Evolutionary conservation across 2,888 invertebrate genomes (phyloP).

Genomic region (Caenorhabditis zanzibari): DNA sequence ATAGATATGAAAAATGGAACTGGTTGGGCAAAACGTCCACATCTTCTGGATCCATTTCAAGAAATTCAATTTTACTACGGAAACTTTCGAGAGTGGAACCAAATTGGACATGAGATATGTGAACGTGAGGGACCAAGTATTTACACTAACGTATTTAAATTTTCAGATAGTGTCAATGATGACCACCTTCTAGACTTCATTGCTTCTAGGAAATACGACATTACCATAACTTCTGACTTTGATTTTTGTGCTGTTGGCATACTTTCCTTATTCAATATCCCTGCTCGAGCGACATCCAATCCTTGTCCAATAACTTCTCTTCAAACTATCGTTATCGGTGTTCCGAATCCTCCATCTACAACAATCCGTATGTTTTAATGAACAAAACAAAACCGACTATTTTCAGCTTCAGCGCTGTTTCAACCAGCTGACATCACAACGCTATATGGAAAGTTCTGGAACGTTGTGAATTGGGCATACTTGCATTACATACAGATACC

Average conservation of each 20-base stretch:
- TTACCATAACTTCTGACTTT: conserved; percentile 59
- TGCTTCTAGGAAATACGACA: conserved; percentile 53
- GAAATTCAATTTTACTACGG: conserved; percentile 25
- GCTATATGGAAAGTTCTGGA: conserved; percentile 35
- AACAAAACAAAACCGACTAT: neutral
- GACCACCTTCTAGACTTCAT: conserved; percentile 56
- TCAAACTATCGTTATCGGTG: conserved; percentile 13
- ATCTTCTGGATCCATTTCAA: conserved; percentile 62
- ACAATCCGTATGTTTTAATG: conserved; percentile 17
- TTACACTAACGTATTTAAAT: neutral
- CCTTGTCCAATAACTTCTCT: conserved; percentile 30
- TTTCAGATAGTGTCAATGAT: conserved; percentile 56
- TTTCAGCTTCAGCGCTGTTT: conserved; percentile 45
- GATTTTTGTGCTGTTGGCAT: conserved; percentile 60
- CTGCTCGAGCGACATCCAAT: conserved; percentile 37
- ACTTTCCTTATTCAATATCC: conserved; percentile 23
- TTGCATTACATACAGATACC: conserved; percentile 40
- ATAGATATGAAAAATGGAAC: conserved; percentile 52
- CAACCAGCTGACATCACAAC: conserved; percentile 33
- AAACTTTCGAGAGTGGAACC: conserved; percentile 25
- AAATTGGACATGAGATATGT: conserved; percentile 42
- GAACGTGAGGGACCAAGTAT: conserved; percentile 33
- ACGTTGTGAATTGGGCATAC: conserved; percentile 48
- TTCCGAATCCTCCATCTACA: conserved; percentile 43
- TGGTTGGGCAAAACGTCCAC: conserved; percentile 52